phyloP scores from a whole-genome alignment of 2,888 invertebrate genomes.

The Mellilla xanthometata region DNA sequence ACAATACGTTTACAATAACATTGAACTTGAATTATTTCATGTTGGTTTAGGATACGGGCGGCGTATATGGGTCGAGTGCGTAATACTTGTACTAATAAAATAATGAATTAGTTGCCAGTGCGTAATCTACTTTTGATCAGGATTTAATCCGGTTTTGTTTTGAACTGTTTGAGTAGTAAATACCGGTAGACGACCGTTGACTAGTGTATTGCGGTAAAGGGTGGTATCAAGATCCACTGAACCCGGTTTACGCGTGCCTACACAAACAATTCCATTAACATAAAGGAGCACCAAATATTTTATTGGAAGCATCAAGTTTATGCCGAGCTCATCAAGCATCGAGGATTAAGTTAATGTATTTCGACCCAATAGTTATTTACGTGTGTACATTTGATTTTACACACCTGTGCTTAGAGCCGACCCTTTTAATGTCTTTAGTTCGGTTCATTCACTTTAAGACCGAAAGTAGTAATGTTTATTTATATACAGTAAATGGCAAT shows the following conservation, averaged over 20 bases:
- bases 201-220: too few relatives aligned
- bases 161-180: too few relatives aligned
- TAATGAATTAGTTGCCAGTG: constrained; percentile 1
- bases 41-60: constrained; percentile 14
- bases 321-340: constrained; percentile 26
- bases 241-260: constrained; percentile 6
- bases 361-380: constrained; percentile 57
- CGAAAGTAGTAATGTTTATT: constrained; percentile 37
- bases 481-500: constrained; percentile 27
- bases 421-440: constrained; percentile 71
- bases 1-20: constrained; percentile 20
- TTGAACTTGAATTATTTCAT: constrained; percentile 22
- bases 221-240: too few relatives aligned
- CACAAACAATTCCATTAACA: constrained; percentile 22
- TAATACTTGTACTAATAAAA: constrained; percentile 2
- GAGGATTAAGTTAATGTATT: constrained; percentile 59
- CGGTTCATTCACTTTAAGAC: constrained; percentile 53
- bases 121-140: too few relatives aligned
- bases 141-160: too few relatives aligned
- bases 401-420: constrained; percentile 62
- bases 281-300: constrained; percentile 21
- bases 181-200: too few relatives aligned
- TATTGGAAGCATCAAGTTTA: constrained; percentile 28
- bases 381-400: constrained; percentile 68
- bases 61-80: constrained; percentile 4